phyloP scores from a whole-genome alignment of 2,113 vertebrate species.

The Ciconia boyciana region DNA sequence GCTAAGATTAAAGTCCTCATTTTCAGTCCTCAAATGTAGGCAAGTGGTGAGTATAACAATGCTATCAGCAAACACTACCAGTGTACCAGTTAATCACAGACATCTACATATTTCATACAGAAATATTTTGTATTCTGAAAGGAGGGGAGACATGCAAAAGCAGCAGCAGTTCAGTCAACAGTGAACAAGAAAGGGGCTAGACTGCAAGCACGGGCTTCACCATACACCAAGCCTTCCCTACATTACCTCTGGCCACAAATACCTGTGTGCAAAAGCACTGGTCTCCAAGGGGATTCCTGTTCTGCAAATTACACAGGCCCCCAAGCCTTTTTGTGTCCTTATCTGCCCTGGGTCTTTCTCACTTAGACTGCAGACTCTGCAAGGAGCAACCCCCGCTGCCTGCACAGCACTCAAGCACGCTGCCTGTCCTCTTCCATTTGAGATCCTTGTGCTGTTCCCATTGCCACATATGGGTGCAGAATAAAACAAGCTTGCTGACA shows the following conservation, averaged over 20 bases:
- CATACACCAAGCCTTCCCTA: background rate
- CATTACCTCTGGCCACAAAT: background rate
- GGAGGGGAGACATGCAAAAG: background rate
- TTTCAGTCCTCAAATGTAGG: background rate
- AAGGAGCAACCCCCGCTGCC: background rate
- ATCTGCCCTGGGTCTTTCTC: background rate
- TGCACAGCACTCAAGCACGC: background rate
- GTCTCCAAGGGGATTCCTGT: background rate
- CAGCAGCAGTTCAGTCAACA: background rate
- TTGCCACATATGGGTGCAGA: background rate
- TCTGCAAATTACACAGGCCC: background rate
- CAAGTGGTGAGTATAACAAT: background rate
- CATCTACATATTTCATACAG: background rate
- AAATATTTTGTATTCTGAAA: background rate
- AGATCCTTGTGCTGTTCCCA: background rate
- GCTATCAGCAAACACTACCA: background rate
- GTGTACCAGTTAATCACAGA: background rate
- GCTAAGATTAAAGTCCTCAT: background rate
- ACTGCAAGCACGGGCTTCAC: background rate
- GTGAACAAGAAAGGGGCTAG: background rate
- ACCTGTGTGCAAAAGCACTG: accelerated
- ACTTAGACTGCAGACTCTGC: background rate
- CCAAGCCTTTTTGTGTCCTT: background rate
- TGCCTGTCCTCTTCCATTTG: background rate
- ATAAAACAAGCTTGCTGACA: conserved; percentile 21